Evolutionary conservation across 2,113 vertebrate genomes (phyloP).

Genomic region (Paradisaea rubra): DNA sequence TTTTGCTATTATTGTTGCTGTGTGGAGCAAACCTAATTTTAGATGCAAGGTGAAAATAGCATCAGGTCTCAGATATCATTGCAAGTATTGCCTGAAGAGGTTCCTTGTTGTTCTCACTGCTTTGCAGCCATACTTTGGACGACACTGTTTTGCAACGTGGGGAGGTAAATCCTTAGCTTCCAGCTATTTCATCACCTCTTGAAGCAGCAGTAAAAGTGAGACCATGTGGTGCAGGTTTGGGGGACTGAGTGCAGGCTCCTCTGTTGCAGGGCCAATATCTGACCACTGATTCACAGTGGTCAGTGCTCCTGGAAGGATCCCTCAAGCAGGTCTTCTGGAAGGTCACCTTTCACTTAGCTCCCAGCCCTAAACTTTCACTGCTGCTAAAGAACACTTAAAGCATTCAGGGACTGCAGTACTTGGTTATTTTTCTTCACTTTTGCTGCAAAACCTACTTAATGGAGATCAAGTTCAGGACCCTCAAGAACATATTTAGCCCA

Average conservation of each 20-base stretch:
- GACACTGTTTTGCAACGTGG: not conserved
- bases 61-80: not conserved
- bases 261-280: too few relatives aligned
- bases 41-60: not conserved
- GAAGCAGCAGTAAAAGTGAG: not conserved
- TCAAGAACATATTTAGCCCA: not conserved
- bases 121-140: not conserved
- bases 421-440: not conserved
- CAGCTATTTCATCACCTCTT: not conserved
- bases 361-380: not conserved
- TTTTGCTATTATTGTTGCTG: not conserved
- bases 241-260: accelerated
- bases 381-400: not conserved
- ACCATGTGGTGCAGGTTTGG: not conserved
- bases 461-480: not conserved
- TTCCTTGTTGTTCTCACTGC: not conserved
- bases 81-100: not conserved
- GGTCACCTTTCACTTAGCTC: not conserved
- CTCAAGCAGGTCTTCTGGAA: not conserved
- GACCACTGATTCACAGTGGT: not conserved
- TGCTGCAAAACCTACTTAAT: not conserved
- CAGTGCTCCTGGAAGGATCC: not conserved
- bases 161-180: not conserved
- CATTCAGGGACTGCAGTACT: not conserved
- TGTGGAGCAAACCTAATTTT: not conserved